A percentile compares a stretch with the other conserved stretches of the same genome.
Conservation (phyloP, 2,888 invertebrate genomes). For the Mesoligia furuncula region DNA sequence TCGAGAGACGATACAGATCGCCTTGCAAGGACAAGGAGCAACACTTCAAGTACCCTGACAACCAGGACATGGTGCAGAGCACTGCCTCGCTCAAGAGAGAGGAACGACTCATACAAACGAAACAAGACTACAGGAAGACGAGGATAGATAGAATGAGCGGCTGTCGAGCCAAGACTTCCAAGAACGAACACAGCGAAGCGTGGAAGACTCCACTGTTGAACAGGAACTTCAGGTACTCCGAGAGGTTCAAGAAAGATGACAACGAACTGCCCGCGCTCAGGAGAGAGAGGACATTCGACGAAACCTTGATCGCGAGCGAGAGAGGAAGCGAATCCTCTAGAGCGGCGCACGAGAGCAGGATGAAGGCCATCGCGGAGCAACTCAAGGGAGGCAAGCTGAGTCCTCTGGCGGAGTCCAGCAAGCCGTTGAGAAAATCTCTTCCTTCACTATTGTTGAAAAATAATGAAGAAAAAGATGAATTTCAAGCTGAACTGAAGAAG, state of each 20-base stretch:
- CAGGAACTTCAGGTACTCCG: slow-evolving; percentile 88
- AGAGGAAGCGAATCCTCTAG: slow-evolving; percentile 81
- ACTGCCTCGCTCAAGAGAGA: slow-evolving; percentile 85
- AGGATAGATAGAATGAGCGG: slow-evolving; percentile 87
- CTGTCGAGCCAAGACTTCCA: slow-evolving; percentile 87
- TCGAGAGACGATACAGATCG: slow-evolving; percentile 86
- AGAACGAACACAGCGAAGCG: slow-evolving; percentile 85
- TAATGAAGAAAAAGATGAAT: slow-evolving; percentile 90
- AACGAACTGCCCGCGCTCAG: slow-evolving; percentile 81
- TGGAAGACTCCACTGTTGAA: slow-evolving; percentile 87
- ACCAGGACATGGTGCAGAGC: slow-evolving; percentile 85
- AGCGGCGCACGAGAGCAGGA: slow-evolving; percentile 79
- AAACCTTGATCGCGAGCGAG: slow-evolving; percentile 81
- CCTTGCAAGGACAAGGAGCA: slow-evolving; percentile 87
- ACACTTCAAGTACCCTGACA: slow-evolving; percentile 85
- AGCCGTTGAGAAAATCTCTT: slow-evolving; percentile 89
- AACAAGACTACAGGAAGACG: slow-evolving; percentile 86
- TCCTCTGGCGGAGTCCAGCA: slow-evolving; percentile 79
- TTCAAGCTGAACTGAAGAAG: slow-evolving; percentile 88
- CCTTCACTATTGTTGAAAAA: slow-evolving; percentile 88
- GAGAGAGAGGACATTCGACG: slow-evolving; percentile 89
- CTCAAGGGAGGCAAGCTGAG: slow-evolving; percentile 78
- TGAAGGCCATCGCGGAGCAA: slow-evolving; percentile 81
- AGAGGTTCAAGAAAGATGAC: slow-evolving; percentile 86
- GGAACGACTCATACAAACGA: slow-evolving; percentile 87